These are phyloP conservation scores for Diaprepes abbreviatus DNA, from an alignment of 2,888 invertebrate species.

Conservation along the genomic window DNA sequence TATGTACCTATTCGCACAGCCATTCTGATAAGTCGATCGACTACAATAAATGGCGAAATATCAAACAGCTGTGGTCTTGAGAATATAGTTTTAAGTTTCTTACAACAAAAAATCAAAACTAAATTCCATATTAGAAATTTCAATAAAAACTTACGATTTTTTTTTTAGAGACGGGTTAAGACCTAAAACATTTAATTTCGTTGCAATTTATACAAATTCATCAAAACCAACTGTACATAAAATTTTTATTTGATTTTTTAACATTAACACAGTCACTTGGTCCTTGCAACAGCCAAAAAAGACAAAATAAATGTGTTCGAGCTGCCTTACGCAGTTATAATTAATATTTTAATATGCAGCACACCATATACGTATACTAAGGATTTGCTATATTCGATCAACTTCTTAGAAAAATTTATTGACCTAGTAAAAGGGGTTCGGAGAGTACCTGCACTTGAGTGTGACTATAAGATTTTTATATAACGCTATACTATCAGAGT, in stretches of 20 bases:
- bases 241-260: constrained; percentile 43
- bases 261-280: constrained; percentile 43
- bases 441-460: too few species aligned
- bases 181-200: constrained; percentile 40
- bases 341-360: constrained; percentile 24
- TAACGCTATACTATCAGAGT: too few species aligned
- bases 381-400: constrained; percentile 3
- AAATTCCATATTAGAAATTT: constrained; percentile 28
- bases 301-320: constrained; percentile 38
- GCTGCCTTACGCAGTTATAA: constrained; percentile 30
- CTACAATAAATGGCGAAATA: constrained; percentile 58
- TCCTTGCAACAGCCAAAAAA: constrained; percentile 40
- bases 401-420: constrained; percentile 23
- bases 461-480: too few species aligned
- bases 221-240: constrained; percentile 47
- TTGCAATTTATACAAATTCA: constrained; percentile 48
- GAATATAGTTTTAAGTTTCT: constrained; percentile 36
- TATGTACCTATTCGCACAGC: constrained; percentile 59
- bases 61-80: constrained; percentile 61
- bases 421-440: too few species aligned
- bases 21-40: constrained; percentile 64
- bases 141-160: constrained; percentile 52
- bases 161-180: constrained; percentile 42
- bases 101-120: constrained; percentile 38
- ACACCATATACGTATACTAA: constrained; percentile 37